Base-by-base conservation (phyloP, 2,888 invertebrate species). In the Lithophane leautieri region DNA sequence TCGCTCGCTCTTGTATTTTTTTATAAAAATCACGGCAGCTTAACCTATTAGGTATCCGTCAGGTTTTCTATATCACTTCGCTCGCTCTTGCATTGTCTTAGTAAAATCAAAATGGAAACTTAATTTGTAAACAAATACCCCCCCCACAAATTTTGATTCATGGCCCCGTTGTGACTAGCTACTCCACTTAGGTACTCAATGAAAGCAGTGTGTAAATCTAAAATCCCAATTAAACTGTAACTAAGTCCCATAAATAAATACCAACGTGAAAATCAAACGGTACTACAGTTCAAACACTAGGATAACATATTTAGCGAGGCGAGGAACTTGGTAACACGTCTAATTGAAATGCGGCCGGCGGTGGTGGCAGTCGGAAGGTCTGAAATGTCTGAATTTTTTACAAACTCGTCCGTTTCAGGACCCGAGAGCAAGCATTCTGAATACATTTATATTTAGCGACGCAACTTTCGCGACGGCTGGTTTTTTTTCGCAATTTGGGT, bases 361-460 rank as follows among this genome's bases (percentile, higher is more conserved):
- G 25, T 22, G 34, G 22, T 19, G 63, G 42, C 65, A 25, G 63
- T 44, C 28, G 79, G 73, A 69, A 70, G 54, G 6, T 67, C 76
- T 89, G 84, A 89, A 88, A 86, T 84, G 11, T 74, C 78, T 89
- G 84, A 89, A 85, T 89, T 89, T 89, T 89, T 89, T 83, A 89
- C 78, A 65, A 84, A 85, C 81, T 83, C 84, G 65, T 85, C 80
- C 82, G 71, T 34, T 73, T 44, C 73, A 70, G 63, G 62, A 71
- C 61, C 63, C 42, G 28, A 42, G 65, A 72, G 65, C 68, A 58
- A 70, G 70, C 62, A 34, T 79, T 88, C 77, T 78, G 72, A 84
- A 84, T 81, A 78, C 68, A 62, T 81, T 82, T 83, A 74, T 79
- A 77, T 86, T 87, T 86, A 74, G 81, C 67, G 11, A 34, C 34